Evolutionary conservation across 1,140 invertebrate species (phyloP).

Genomic region (Reticulitermes speratus): DNA sequence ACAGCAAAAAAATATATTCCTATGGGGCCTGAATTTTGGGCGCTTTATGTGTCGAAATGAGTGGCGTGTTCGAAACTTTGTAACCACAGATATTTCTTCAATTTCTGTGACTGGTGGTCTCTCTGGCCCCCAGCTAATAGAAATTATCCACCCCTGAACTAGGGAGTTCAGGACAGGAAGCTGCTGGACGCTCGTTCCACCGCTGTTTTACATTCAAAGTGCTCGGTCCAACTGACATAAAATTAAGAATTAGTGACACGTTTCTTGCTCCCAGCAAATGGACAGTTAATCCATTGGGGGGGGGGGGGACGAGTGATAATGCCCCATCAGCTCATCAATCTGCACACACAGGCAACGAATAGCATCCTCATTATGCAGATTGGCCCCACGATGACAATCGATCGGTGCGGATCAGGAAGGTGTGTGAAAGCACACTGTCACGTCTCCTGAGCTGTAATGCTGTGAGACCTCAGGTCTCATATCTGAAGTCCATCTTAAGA

Average conservation of each 20-base stretch:
- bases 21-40: no score
- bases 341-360: neutral
- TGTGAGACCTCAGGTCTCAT: neutral
- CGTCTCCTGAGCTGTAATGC: no score
- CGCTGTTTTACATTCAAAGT: neutral
- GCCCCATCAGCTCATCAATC: neutral
- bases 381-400: neutral
- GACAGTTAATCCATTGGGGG: neutral
- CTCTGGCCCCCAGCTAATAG: no score
- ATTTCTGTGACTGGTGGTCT: no score
- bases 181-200: neutral
- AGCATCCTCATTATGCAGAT: neutral
- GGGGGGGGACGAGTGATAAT: neutral
- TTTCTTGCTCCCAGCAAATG: neutral
- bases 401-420: neutral
- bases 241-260: slow-evolving; percentile 8
- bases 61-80: no score
- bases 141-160: no score
- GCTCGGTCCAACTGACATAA: neutral
- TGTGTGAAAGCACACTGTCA: neutral
- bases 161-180: neutral
- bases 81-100: no score
- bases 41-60: no score
- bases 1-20: no score
- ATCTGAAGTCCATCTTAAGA: no score